Conservation (phyloP, 2,797 vertebrate genomes). For the Carcharodon carcharias region DNA sequence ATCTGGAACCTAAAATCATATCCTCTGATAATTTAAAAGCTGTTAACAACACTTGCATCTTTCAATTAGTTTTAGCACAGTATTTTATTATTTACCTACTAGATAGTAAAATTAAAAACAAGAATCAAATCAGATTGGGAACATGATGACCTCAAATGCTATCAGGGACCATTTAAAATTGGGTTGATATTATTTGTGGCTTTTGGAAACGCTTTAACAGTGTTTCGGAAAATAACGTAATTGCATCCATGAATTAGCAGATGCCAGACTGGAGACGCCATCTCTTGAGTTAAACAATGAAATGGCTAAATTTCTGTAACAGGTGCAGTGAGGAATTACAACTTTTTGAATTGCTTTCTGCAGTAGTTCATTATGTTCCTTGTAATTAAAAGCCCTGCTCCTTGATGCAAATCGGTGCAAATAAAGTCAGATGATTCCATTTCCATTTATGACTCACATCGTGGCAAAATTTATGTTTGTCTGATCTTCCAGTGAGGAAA, state of each 20-base stretch:
- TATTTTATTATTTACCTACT: not conserved
- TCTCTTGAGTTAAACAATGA: not conserved
- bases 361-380: not conserved
- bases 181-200: not conserved
- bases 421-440: not conserved
- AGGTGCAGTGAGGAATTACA: not conserved
- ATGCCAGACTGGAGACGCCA: not conserved
- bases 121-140: constrained; percentile 7
- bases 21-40: not conserved
- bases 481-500: not conserved
- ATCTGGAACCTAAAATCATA: not conserved
- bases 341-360: not conserved
- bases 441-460: not conserved
- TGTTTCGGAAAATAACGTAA: constrained; percentile 18
- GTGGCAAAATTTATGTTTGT: not conserved
- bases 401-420: constrained; percentile 15
- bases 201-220: not conserved
- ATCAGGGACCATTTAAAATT: not conserved
- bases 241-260: not conserved
- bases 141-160: not conserved
- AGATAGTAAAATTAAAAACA: not conserved
- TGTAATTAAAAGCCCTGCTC: not conserved
- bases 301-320: not conserved
- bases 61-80: constrained; percentile 27
- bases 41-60: constrained; percentile 19